These are phyloP conservation scores for Meiosimyza platycephala DNA, from an alignment of 2,888 invertebrate species.

Conservation along the genomic window DNA sequence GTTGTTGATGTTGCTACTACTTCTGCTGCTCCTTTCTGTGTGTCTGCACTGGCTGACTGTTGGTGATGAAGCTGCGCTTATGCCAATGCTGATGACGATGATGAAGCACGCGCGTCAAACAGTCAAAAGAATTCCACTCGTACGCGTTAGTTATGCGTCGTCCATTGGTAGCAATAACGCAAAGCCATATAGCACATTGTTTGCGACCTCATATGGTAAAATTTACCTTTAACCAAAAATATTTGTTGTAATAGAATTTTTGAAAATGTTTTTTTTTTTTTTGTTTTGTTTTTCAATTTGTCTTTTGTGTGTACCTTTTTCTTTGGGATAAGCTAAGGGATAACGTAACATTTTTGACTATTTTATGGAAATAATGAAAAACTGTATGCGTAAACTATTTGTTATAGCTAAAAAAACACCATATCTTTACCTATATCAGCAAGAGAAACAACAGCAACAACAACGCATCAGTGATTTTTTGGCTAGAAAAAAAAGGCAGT, in stretches of 20 bases:
- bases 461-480: too few species aligned
- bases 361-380: too few species aligned
- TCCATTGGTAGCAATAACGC: neutral
- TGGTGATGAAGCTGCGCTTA: neutral
- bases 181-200: neutral
- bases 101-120: conserved; percentile 27
- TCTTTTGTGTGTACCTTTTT: too few species aligned
- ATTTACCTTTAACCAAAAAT: conserved; percentile 4
- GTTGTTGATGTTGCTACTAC: neutral
- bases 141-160: neutral
- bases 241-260: conserved; percentile 12
- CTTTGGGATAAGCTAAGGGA: too few species aligned
- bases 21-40: neutral
- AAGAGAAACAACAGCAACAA: too few species aligned
- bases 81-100: conserved; percentile 19
- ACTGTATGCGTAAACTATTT: too few species aligned
- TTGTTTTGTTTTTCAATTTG: too few species aligned
- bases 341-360: too few species aligned
- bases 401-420: too few species aligned
- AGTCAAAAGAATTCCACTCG: conserved; percentile 18
- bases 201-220: neutral
- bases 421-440: too few species aligned
- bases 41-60: neutral
- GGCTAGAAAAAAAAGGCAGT: too few species aligned
- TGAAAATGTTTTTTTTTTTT: neutral